Conservation (phyloP, 2,797 vertebrate species). For the Liasis olivaceus region DNA sequence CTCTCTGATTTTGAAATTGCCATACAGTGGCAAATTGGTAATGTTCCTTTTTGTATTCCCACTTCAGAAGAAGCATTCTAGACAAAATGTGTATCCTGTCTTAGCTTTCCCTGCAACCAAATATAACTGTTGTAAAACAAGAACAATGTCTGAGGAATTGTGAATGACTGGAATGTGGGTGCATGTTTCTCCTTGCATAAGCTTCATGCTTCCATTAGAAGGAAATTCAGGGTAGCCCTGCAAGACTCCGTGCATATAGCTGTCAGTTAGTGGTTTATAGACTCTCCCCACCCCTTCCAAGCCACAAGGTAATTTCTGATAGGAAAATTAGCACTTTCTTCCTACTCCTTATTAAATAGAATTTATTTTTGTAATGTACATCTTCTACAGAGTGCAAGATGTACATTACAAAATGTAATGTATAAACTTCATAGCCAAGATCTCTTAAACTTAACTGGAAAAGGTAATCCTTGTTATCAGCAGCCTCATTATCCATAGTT, state of each 20-base stretch:
- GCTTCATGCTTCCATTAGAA: constrained; percentile 55
- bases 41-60: constrained; percentile 27
- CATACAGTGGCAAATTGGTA: constrained; percentile 27
- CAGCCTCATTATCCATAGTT: constrained; percentile 2
- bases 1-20: constrained; percentile 27
- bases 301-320: constrained; percentile 34
- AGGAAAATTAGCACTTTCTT: constrained; percentile 37
- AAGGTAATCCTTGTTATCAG: not conserved
- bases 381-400: not conserved
- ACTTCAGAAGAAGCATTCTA: not conserved
- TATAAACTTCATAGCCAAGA: not conserved
- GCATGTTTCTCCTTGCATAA: constrained; percentile 10
- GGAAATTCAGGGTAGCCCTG: constrained; percentile 46
- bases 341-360: constrained; percentile 1
- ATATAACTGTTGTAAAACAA: constrained; percentile 33
- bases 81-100: not conserved
- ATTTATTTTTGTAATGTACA: not conserved
- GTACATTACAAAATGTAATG: too few species aligned
- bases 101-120: constrained; percentile 44
- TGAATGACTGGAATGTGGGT: constrained; percentile 44
- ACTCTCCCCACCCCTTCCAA: constrained; percentile 32
- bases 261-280: constrained; percentile 59
- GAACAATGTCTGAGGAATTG: not conserved
- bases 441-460: not conserved
- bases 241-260: constrained; percentile 35